Base-by-base conservation (phyloP, 2,113 vertebrate genomes). In the human (Homo sapiens) region DNA sequence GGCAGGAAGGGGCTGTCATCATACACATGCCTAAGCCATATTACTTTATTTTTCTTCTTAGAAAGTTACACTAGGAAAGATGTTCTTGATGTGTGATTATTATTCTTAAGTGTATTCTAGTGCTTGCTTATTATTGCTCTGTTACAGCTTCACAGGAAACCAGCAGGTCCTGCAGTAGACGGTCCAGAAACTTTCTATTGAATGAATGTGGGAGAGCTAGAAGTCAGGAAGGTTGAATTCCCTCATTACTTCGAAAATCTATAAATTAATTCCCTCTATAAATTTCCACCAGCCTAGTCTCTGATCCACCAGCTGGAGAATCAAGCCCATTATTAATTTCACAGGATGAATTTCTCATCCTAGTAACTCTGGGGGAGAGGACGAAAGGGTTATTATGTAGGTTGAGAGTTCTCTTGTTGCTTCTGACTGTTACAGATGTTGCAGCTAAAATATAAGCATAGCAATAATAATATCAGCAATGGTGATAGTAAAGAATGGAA, bases 1-100 rank as follows among this genome's bases (percentile, higher is more conserved):
- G 93, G 75, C 93, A 88, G 94, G 97, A 97, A 97, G 95, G 61
- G 64, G 57, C 84, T 96, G 96, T 96, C 84, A 48, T 40, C 86
- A 0, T 8, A 76, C 80, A 66, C 50, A 50, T 48, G 59, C 64
- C 57, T 25, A 55, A 90, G 20, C 79, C 64, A 0, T 22, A 16
- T 80, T 75, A 38, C 85, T 98, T 97, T 92, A 87, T 94, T 97
- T 97, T 93, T 91, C 96, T 97, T 97, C 75, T 88, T 89, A 22
- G 85, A 97, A 96, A 86, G 91, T 93, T 80, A 75, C 40, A 43
- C 75, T 68, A 38, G 61, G 43, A 87, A 87, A 95, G 87, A 92
- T 61, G 90, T 87, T 76, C 90, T 87, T 86, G 76, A 50, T 86
- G 61, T 94, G 91, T 57, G 88, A 88, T 86, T 64, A 43, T 85